phyloP scores from a whole-genome alignment of 2,888 invertebrate genomes.

The Teleogryllus oceanicus region DNA sequence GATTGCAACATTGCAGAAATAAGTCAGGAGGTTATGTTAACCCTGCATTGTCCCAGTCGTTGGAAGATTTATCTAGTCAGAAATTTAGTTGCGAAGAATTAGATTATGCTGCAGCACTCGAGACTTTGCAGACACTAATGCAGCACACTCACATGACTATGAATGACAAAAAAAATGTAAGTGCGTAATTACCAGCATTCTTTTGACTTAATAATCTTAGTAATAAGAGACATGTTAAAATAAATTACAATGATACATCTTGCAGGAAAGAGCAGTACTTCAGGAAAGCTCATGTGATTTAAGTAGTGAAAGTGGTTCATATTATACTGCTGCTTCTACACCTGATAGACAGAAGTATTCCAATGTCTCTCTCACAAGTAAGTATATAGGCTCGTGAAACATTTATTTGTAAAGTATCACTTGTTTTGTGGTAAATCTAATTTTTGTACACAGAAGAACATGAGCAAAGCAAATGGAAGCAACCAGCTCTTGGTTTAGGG shows the following conservation, averaged over 20 bases:
- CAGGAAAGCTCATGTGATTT: not conserved
- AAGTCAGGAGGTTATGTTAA: slow-evolving; percentile 42
- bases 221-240: not conserved
- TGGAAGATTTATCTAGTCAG: slow-evolving; percentile 32
- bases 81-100: slow-evolving; percentile 31
- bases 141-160: slow-evolving; percentile 28
- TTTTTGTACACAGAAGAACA: not conserved
- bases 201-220: not conserved
- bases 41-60: slow-evolving; percentile 38
- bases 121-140: slow-evolving; percentile 36
- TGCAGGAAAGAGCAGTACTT: too few relatives aligned
- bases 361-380: not conserved
- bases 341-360: slow-evolving; percentile 12
- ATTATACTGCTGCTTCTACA: slow-evolving; percentile 33
- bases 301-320: slow-evolving; percentile 32
- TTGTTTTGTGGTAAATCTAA: not conserved
- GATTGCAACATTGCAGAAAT: slow-evolving; percentile 37
- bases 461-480: slow-evolving; percentile 1
- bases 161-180: not conserved
- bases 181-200: not conserved
- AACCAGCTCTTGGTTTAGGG: not conserved
- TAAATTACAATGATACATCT: not conserved
- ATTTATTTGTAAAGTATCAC: not conserved
- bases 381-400: not conserved
- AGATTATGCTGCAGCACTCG: slow-evolving; percentile 37